phyloP scores from a whole-genome alignment of 2,113 vertebrate species.

The Stigmatopora nigra region DNA sequence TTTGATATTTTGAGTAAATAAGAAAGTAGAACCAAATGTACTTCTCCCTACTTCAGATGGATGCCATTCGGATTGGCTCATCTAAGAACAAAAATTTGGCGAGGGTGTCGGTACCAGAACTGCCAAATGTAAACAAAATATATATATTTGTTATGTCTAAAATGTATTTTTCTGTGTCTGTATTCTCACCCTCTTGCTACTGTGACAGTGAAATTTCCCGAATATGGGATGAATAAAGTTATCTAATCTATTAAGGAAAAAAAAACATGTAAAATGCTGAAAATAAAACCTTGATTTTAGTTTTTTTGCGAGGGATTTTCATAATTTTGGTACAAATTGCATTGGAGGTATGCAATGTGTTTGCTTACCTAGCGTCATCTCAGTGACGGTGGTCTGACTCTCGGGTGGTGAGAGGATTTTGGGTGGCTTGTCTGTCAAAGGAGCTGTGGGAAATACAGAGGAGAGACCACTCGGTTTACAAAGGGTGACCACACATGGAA shows the following conservation, averaged over 20 bases:
- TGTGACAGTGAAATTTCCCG: too few relatives aligned
- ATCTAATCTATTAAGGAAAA: too few relatives aligned
- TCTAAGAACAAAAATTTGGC: slow-evolving; percentile 6
- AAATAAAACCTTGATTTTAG: too few relatives aligned
- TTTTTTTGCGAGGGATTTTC: too few relatives aligned
- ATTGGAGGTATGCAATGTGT: not conserved
- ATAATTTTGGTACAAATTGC: too few relatives aligned
- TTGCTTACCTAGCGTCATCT: slow-evolving; percentile 87
- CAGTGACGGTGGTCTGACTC: slow-evolving; percentile 84
- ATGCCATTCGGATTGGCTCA: not conserved
- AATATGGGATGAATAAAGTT: too few relatives aligned
- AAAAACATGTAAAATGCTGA: too few relatives aligned
- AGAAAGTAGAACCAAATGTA: slow-evolving; percentile 11
- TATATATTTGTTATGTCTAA: too few relatives aligned
- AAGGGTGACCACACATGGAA: not conserved
- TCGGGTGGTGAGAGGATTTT: slow-evolving; percentile 90
- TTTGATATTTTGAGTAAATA: slow-evolving; percentile 36
- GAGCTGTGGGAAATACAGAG: slow-evolving; percentile 77
- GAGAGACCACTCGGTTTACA: not conserved
- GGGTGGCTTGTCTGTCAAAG: slow-evolving; percentile 93
- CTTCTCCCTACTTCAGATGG: not conserved
- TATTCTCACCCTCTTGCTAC: too few relatives aligned
- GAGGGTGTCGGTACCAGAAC: not conserved
- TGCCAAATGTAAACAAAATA: too few relatives aligned
- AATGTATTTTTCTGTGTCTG: too few relatives aligned